These are phyloP conservation scores for Tangara arthus DNA, from an alignment of 2,797 vertebrate species.

Conservation along the genomic window DNA sequence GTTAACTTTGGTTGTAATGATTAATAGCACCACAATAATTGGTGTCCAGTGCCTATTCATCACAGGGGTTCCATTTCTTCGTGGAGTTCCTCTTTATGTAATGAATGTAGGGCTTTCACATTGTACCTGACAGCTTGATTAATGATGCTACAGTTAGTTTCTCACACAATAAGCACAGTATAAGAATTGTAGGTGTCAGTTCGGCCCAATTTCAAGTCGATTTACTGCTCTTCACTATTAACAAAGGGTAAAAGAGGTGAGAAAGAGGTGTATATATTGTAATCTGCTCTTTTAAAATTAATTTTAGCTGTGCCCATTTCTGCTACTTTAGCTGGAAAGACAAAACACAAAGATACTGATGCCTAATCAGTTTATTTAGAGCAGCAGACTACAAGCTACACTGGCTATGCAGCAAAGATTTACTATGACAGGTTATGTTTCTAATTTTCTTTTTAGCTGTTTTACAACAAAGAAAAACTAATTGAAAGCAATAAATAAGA, in stretches of 20 bases:
- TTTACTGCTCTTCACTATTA: conserved; percentile 41
- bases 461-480: background rate
- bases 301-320: background rate
- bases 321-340: background rate
- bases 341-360: background rate
- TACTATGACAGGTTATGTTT: background rate
- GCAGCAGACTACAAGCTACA: background rate
- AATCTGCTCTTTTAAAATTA: background rate
- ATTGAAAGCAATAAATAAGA: background rate
- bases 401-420: background rate
- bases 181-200: conserved; percentile 76
- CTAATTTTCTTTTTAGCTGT: background rate
- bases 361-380: background rate
- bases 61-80: conserved; percentile 70
- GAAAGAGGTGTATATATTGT: background rate
- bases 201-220: conserved; percentile 58
- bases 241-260: conserved; percentile 16
- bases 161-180: conserved; percentile 75
- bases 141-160: conserved; percentile 77
- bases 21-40: conserved; percentile 76
- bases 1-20: conserved; percentile 69
- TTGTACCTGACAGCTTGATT: conserved; percentile 77
- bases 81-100: conserved; percentile 70
- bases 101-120: conserved; percentile 70
- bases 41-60: conserved; percentile 75